These are phyloP conservation scores for Lycopodina hypogea DNA, from an alignment of 37 sponge, comb jelly and placozoan species.

Conservation along the genomic window DNA sequence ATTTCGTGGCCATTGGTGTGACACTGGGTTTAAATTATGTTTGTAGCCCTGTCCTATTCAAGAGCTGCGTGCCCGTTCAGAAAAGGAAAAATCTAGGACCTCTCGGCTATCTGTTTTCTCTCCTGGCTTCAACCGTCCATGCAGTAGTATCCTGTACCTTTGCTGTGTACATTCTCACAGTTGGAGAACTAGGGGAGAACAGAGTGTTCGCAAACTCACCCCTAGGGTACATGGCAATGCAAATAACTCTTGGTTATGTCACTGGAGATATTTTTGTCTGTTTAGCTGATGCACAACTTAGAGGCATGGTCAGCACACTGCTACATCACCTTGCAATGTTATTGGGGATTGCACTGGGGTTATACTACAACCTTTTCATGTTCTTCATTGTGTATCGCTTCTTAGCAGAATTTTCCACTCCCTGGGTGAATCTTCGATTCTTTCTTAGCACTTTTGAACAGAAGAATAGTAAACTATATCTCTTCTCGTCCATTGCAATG, in stretches of 20 bases:
- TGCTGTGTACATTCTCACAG: conserved; percentile 4
- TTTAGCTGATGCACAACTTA: conserved; percentile 37
- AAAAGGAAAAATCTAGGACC: neutral
- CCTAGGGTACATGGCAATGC: conserved; percentile 30
- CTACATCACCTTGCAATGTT: conserved; percentile 46
- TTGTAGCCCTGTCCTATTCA: no score
- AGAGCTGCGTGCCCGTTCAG: no score
- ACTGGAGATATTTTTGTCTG: conserved; percentile 44
- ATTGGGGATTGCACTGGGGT: conserved; percentile 18
- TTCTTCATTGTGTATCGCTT: conserved; percentile 49
- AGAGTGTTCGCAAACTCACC: conserved; percentile 35
- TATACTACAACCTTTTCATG: conserved; percentile 33
- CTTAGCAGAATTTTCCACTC: conserved; percentile 55
- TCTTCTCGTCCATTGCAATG: conserved; percentile 37
- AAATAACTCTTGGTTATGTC: conserved; percentile 64
- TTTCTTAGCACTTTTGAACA: conserved; percentile 1
- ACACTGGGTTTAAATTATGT: no score
- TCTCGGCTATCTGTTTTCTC: conserved; percentile 31
- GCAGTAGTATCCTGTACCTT: conserved; percentile 19
- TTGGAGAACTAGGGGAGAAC: conserved; percentile 15
- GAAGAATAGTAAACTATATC: neutral
- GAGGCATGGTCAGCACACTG: conserved; percentile 9
- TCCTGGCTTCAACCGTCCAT: conserved; percentile 59
- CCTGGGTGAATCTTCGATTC: conserved; percentile 51
- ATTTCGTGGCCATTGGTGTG: no score